These are phyloP conservation scores for Drosophila anomalata DNA, from an alignment of 2,888 invertebrate species.

Conservation along the genomic window DNA sequence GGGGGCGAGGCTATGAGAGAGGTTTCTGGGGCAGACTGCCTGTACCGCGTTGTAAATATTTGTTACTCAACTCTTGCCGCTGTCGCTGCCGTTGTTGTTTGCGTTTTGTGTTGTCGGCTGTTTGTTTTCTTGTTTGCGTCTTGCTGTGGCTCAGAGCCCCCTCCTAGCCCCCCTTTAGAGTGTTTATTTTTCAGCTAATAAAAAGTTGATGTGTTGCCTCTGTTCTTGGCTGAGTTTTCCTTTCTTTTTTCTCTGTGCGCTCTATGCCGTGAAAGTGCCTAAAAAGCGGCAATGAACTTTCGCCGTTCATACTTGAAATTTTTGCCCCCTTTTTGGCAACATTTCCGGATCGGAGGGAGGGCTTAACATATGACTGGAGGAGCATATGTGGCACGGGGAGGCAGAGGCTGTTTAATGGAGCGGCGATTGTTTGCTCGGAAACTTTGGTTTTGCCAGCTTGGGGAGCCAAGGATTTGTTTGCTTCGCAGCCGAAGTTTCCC, in stretches of 20 bases:
- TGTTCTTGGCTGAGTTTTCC: conserved; percentile 37
- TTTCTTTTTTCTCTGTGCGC: neutral
- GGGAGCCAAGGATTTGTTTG: conserved; percentile 41
- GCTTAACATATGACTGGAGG: conserved; percentile 44
- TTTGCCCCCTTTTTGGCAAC: conserved; percentile 10
- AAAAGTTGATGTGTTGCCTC: conserved; percentile 68
- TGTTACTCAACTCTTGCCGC: conserved; percentile 75
- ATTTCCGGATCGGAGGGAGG: conserved; percentile 7
- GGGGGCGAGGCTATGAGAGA: neutral
- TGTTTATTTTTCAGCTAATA: conserved; percentile 72
- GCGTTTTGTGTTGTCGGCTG: conserved; percentile 58
- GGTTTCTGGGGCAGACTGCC: conserved; percentile 23
- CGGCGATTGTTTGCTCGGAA: conserved; percentile 42
- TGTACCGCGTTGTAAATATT: conserved; percentile 70
- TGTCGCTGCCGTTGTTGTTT: conserved; percentile 67
- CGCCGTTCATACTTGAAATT: conserved; percentile 35
- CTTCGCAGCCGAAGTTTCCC: conserved; percentile 16
- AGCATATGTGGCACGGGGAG: conserved; percentile 25
- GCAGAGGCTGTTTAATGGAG: conserved; percentile 39
- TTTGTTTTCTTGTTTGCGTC: conserved; percentile 64
- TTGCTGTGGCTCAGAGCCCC: conserved; percentile 16
- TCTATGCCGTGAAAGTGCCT: conserved; percentile 38
- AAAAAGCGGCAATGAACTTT: conserved; percentile 56
- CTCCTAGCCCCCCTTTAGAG: conserved; percentile 1
- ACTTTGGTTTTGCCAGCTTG: conserved; percentile 40